Evolutionary conservation across 2,888 invertebrate species (phyloP).

Genomic region (Catocala sponsa): DNA sequence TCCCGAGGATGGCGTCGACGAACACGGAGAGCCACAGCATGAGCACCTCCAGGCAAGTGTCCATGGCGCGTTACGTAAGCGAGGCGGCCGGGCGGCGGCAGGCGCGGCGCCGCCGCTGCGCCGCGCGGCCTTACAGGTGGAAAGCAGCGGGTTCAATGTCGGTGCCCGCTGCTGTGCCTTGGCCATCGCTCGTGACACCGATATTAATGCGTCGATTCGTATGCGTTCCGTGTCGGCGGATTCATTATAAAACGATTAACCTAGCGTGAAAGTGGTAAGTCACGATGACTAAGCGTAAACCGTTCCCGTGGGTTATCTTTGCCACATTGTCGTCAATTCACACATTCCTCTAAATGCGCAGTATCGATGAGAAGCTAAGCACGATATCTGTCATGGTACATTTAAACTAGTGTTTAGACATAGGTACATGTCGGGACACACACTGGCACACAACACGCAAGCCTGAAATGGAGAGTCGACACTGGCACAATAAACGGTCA

Average conservation of each 20-base stretch:
- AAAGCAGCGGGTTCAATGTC: slow-evolving; percentile 23
- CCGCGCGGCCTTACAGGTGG: slow-evolving; percentile 7
- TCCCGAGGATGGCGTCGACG: slow-evolving; percentile 58
- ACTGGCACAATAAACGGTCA: slow-evolving; percentile 8
- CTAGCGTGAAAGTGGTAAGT: slow-evolving; percentile 28
- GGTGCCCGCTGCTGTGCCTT: slow-evolving; percentile 15
- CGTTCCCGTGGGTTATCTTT: slow-evolving; percentile 7
- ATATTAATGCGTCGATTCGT: slow-evolving; percentile 44
- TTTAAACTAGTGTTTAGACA: slow-evolving; percentile 6
- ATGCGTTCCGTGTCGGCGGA: slow-evolving; percentile 36
- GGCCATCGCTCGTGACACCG: slow-evolving; percentile 53
- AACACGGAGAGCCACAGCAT: slow-evolving; percentile 64
- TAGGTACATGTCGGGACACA: slow-evolving; percentile 1
- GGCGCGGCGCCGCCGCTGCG: slow-evolving; percentile 9
- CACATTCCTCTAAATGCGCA: background rate
- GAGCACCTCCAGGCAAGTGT: slow-evolving; percentile 59
- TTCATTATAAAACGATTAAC: slow-evolving; percentile 43
- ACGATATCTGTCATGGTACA: slow-evolving; percentile 9
- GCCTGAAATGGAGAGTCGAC: background rate
- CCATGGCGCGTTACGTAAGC: slow-evolving; percentile 43
- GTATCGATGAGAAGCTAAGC: slow-evolving; percentile 3
- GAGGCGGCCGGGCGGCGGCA: slow-evolving; percentile 9
- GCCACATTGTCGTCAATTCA: background rate
- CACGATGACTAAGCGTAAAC: slow-evolving; percentile 23
- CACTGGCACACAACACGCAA: slow-evolving; percentile 16